A percentile compares a stretch with the other conserved stretches of the same genome.
Evolutionary conservation across 2,113 vertebrate genomes (phyloP).

Genomic region (Pholis gunnellus): DNA sequence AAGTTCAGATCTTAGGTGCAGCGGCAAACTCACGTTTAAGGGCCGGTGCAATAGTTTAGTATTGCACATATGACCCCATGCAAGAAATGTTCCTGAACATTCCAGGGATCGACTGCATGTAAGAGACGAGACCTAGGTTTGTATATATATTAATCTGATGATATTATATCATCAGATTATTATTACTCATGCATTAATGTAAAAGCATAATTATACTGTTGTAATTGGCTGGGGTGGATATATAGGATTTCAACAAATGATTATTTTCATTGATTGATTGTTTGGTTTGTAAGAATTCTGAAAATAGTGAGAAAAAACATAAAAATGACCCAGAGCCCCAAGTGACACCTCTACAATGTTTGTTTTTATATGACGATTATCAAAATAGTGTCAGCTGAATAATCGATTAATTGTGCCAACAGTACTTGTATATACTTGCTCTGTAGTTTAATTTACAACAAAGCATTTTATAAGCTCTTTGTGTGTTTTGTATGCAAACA

Average conservation of each 20-base stretch:
- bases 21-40: neutral
- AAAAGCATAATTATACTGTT: neutral
- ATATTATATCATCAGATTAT: neutral
- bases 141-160: too few relatives aligned
- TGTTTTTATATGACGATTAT: too few relatives aligned
- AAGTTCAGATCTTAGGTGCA: neutral
- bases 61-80: neutral
- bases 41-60: neutral
- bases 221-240: too few relatives aligned
- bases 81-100: neutral
- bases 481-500: neutral
- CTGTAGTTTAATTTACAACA: neutral
- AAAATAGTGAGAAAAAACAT: too few relatives aligned
- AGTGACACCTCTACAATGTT: too few relatives aligned
- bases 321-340: too few relatives aligned
- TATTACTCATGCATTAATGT: neutral
- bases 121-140: neutral
- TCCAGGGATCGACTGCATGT: neutral
- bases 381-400: too few relatives aligned
- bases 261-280: too few relatives aligned
- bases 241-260: neutral
- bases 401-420: neutral
- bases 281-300: too few relatives aligned
- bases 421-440: too few relatives aligned
- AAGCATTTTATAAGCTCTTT: neutral